These are phyloP conservation scores for Galerucella nymphaeae DNA, from an alignment of 2,888 invertebrate genomes.

Conservation along the genomic window DNA sequence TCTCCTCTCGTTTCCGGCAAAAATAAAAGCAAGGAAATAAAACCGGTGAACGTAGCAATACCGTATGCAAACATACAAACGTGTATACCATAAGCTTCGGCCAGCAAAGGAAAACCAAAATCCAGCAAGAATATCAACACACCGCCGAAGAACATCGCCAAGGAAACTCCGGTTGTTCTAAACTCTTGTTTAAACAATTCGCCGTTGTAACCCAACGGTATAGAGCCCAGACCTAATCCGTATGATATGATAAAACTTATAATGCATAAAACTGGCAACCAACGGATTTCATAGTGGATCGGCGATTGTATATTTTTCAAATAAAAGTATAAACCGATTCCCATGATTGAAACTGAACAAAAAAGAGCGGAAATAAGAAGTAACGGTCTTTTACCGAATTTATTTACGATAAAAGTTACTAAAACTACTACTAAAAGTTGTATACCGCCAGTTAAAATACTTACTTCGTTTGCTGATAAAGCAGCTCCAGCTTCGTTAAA, in stretches of 20 bases:
- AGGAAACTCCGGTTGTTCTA: slow-evolving; percentile 71
- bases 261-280: slow-evolving; percentile 77
- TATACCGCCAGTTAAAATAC: slow-evolving; percentile 81
- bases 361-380: slow-evolving; percentile 75
- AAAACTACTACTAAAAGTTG: slow-evolving; percentile 76
- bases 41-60: slow-evolving; percentile 29
- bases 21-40: slow-evolving; percentile 32
- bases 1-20: slow-evolving; percentile 49
- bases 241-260: slow-evolving; percentile 78
- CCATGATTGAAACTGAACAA: slow-evolving; percentile 71
- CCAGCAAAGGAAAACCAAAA: slow-evolving; percentile 42
- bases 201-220: slow-evolving; percentile 84
- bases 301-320: slow-evolving; percentile 61
- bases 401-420: slow-evolving; percentile 79
- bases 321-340: slow-evolving; percentile 71
- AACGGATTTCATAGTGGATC: slow-evolving; percentile 65
- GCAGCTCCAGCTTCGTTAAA: slow-evolving; percentile 76
- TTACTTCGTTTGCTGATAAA: slow-evolving; percentile 71
- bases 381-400: slow-evolving; percentile 76
- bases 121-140: slow-evolving; percentile 40
- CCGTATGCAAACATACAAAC: slow-evolving; percentile 43
- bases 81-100: slow-evolving; percentile 34
- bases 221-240: slow-evolving; percentile 76
- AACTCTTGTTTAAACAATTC: slow-evolving; percentile 83
- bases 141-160: slow-evolving; percentile 33